Percentiles rank a stretch among this genome's conserved stretches.
Conservation (phyloP, 2,888 invertebrate genomes). For the Troides oblongomaculatus region DNA sequence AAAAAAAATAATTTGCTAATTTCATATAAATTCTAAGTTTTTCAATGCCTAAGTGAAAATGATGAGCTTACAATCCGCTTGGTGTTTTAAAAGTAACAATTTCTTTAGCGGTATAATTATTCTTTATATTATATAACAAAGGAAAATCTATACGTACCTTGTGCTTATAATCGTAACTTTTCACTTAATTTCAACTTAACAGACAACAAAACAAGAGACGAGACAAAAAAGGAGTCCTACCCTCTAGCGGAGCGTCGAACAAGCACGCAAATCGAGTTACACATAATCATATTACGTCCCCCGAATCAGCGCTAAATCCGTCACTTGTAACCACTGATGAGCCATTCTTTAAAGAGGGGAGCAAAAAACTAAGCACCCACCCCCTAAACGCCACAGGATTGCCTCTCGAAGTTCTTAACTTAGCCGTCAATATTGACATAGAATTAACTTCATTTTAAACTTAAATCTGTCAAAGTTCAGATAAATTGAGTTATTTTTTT, state of each 20-base stretch:
- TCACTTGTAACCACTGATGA: conserved; percentile 60
- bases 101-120: too few relatives aligned
- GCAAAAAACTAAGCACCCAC: conserved; percentile 35
- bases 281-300: conserved; percentile 58
- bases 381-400: conserved; percentile 7
- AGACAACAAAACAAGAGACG: conserved; percentile 17
- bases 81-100: too few relatives aligned
- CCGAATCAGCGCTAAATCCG: conserved; percentile 46
- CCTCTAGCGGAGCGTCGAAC: conserved; percentile 24
- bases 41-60: too few relatives aligned
- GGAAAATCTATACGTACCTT: too few relatives aligned
- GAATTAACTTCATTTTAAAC: neutral
- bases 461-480: too few relatives aligned
- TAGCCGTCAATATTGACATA: conserved; percentile 1
- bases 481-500: too few relatives aligned
- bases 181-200: conserved; percentile 15
- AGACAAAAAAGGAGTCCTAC: conserved; percentile 33
- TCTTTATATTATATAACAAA: too few relatives aligned
- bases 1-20: too few relatives aligned
- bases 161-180: neutral
- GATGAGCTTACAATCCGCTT: too few relatives aligned
- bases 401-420: conserved; percentile 9
- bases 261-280: conserved; percentile 55
- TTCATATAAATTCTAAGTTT: too few relatives aligned
- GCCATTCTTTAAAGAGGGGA: conserved; percentile 58